Percentiles rank a stretch among this genome's conserved stretches.
These are phyloP conservation scores for Eulemur mongoz DNA, from an alignment of 2,797 vertebrate genomes.

Conservation along the genomic window DNA sequence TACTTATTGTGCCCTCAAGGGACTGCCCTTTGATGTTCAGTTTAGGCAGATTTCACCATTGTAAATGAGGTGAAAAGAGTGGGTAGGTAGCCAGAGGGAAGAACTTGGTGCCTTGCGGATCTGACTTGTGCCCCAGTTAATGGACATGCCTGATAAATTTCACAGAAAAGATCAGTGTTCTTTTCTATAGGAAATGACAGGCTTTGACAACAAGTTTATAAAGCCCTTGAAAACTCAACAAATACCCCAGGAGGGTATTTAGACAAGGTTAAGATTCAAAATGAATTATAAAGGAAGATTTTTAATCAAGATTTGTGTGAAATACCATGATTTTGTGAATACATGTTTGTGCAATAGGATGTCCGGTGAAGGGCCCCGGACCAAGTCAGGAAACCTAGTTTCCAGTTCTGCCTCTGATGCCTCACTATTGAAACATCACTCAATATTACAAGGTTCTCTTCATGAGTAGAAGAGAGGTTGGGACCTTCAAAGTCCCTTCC, in stretches of 20 bases:
- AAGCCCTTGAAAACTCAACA: background rate
- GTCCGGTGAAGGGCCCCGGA: background rate
- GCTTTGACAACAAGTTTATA: background rate
- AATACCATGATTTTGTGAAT: background rate
- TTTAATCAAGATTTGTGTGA: background rate
- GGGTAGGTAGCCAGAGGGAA: background rate
- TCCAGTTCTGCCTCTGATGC: background rate
- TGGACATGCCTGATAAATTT: background rate
- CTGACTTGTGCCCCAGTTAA: background rate
- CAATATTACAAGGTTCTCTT: background rate
- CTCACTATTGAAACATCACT: background rate
- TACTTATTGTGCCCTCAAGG: background rate
- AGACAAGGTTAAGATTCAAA: background rate
- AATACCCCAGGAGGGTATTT: background rate
- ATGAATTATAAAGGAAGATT: background rate
- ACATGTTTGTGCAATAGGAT: background rate
- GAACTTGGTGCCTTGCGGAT: background rate
- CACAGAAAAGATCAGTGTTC: background rate
- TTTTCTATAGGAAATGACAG: background rate
- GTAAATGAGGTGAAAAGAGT: background rate
- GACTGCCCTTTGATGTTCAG: background rate
- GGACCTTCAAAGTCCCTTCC: background rate
- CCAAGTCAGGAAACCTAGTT: background rate
- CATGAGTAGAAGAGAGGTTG: background rate
- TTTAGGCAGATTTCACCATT: background rate